Percentiles rank a stretch among this genome's conserved stretches.
Conservation (phyloP, 2,113 vertebrate species). For the Catharus minimus region DNA sequence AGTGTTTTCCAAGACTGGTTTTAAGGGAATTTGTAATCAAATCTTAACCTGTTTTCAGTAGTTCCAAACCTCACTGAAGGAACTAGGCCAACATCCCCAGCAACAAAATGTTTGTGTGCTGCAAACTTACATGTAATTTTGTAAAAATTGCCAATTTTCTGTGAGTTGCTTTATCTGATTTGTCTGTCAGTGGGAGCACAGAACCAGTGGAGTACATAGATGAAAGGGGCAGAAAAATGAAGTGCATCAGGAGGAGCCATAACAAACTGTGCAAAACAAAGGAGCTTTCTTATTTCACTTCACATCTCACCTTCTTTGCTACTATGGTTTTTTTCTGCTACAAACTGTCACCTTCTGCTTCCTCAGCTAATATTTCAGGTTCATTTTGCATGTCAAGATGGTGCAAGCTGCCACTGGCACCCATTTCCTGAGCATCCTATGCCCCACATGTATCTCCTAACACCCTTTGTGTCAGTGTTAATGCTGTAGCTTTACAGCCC, state of each 20-base stretch:
- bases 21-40: not conserved
- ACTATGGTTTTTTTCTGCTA: conserved; percentile 44
- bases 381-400: conserved; percentile 37
- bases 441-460: not conserved
- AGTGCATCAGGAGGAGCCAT: not conserved
- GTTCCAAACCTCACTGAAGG: not conserved
- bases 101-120: conserved; percentile 27
- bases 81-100: not conserved
- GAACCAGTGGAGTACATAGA: not conserved
- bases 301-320: conserved; percentile 36
- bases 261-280: not conserved
- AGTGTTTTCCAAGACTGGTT: not conserved
- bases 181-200: not conserved
- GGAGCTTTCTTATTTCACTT: conserved; percentile 32
- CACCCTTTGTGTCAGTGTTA: not conserved
- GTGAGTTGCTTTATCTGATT: not conserved
- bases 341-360: conserved; percentile 45
- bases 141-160: not conserved
- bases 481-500: not conserved
- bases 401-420: conserved; percentile 14
- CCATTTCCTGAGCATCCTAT: not conserved
- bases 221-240: conserved; percentile 1
- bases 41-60: not conserved
- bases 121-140: not conserved
- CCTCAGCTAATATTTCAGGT: conserved; percentile 22